Evolutionary conservation across 1,140 invertebrate species (phyloP).

Genomic region (Calycopis cecrops): DNA sequence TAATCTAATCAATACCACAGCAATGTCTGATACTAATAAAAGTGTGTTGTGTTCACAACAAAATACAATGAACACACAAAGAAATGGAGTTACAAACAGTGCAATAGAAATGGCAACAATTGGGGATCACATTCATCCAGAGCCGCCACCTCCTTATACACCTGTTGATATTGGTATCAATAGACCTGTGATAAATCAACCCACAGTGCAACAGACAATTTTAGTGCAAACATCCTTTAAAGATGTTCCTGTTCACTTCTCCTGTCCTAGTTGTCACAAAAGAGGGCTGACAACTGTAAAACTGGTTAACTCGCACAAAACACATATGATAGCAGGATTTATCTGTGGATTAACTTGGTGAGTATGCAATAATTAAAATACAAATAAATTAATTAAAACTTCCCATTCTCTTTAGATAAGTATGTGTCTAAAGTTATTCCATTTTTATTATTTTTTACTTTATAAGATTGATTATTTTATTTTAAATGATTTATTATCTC

Average conservation of each 20-base stretch:
- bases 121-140: slow-evolving; percentile 17
- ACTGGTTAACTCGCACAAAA: slow-evolving; percentile 51
- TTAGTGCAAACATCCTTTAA: slow-evolving; percentile 43
- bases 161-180: slow-evolving; percentile 13
- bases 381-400: neutral
- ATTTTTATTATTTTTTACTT: no score
- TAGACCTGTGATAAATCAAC: slow-evolving; percentile 25
- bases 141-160: slow-evolving; percentile 51
- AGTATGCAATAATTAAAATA: slow-evolving; percentile 28
- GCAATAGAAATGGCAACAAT: slow-evolving; percentile 29
- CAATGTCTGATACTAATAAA: slow-evolving; percentile 18
- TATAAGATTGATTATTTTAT: no score
- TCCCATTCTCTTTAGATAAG: neutral
- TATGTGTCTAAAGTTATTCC: neutral
- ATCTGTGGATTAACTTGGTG: slow-evolving; percentile 57
- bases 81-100: slow-evolving; percentile 25
- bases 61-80: slow-evolving; percentile 14
- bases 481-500: no score
- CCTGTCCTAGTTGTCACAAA: slow-evolving; percentile 46
- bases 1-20: slow-evolving; percentile 32
- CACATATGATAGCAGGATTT: slow-evolving; percentile 58
- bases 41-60: slow-evolving; percentile 12
- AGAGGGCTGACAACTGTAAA: slow-evolving; percentile 45
- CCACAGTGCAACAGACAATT: slow-evolving; percentile 43
- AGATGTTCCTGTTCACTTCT: slow-evolving; percentile 35